Conservation (phyloP, 2,113 vertebrate species). For the Sturnira hondurensis region DNA sequence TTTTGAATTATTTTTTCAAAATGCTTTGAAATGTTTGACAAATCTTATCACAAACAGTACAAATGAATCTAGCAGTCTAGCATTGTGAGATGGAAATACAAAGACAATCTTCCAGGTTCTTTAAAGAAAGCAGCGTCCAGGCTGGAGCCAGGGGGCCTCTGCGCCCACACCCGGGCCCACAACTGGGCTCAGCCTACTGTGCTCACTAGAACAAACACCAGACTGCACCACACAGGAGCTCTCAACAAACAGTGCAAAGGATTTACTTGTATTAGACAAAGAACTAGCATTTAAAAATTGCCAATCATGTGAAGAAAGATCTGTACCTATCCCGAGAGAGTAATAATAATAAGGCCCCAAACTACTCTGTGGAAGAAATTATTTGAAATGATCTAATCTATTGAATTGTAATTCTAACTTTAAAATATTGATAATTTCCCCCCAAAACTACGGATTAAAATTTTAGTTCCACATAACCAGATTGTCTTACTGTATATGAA, state of each 20-base stretch:
- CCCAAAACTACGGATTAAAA: neutral
- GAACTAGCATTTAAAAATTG: neutral
- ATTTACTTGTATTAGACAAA: neutral
- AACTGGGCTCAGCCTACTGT: neutral
- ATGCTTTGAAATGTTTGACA: neutral
- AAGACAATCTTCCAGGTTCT: neutral
- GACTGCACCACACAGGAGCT: neutral
- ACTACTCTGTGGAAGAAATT: neutral
- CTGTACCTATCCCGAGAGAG: neutral
- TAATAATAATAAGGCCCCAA: neutral
- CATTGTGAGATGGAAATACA: neutral
- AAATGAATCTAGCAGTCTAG: neutral
- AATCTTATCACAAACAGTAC: neutral
- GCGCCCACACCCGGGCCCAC: neutral
- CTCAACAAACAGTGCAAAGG: neutral
- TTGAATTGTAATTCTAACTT: neutral
- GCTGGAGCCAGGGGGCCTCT: neutral
- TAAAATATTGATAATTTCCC: neutral
- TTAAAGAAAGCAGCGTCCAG: neutral
- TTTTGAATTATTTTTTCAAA: neutral
- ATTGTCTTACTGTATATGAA: neutral
- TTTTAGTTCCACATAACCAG: neutral
- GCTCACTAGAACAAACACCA: neutral
- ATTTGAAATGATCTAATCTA: neutral
- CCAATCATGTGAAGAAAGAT: neutral